phyloP scores from a whole-genome alignment of 2,113 vertebrate genomes.

The Athene noctua region DNA sequence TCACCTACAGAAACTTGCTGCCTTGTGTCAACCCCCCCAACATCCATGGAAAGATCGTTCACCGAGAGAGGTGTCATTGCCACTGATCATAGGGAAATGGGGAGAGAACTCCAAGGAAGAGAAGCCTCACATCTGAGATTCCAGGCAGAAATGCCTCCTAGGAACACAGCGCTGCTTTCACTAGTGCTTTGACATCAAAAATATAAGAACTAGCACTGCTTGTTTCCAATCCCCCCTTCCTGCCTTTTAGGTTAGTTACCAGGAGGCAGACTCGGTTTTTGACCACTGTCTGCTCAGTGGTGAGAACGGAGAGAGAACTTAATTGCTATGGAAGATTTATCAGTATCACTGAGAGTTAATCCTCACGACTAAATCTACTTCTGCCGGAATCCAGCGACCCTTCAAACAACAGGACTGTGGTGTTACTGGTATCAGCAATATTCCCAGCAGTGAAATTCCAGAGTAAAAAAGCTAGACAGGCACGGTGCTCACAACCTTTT shows the following conservation, averaged over 20 bases:
- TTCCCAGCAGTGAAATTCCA: background rate
- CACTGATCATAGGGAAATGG: background rate
- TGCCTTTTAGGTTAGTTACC: background rate
- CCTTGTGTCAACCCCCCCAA: background rate
- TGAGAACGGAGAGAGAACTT: accelerated
- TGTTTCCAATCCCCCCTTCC: background rate
- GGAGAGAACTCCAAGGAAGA: background rate
- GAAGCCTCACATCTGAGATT: background rate
- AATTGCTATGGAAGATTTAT: background rate
- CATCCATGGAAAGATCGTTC: background rate
- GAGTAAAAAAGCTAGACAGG: background rate
- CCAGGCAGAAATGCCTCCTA: background rate
- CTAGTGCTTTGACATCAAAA: background rate
- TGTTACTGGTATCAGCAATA: background rate
- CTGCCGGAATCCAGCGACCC: background rate
- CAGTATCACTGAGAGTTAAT: background rate
- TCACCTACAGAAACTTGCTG: background rate
- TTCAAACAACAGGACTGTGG: background rate
- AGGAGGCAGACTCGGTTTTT: background rate
- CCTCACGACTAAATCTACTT: background rate
- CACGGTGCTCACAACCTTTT: background rate
- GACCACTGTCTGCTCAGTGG: background rate
- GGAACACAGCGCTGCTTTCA: background rate
- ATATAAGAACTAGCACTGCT: background rate
- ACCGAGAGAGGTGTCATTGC: background rate